These are phyloP conservation scores for Meliscaeva auricollis DNA, from an alignment of 2,888 invertebrate genomes.

Conservation along the genomic window DNA sequence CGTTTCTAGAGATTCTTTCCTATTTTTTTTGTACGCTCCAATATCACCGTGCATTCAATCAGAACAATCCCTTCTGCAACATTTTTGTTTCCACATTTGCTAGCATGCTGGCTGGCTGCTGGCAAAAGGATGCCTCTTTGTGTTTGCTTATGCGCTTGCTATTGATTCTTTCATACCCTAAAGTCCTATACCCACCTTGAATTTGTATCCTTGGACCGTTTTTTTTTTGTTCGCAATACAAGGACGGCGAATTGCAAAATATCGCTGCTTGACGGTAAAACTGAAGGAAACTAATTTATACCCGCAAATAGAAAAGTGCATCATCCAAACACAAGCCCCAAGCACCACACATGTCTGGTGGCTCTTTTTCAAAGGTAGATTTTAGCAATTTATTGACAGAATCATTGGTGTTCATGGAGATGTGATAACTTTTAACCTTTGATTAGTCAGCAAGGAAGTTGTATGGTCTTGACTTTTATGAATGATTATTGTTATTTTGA, in stretches of 20 bases:
- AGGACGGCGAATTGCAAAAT: conserved; percentile 56
- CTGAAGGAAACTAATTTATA: conserved; percentile 57
- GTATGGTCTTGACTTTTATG: conserved; percentile 10
- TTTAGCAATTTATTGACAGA: conserved; percentile 9
- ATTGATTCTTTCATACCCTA: conserved; percentile 20
- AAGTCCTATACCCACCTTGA: not conserved
- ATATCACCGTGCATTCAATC: conserved; percentile 50
- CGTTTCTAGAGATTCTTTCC: not conserved
- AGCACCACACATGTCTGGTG: not conserved
- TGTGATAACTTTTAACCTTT: not conserved
- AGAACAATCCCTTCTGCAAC: conserved; percentile 62
- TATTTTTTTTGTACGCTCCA: not conserved
- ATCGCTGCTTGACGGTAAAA: conserved; percentile 43
- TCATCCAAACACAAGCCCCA: not conserved
- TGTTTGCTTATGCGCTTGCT: conserved; percentile 10
- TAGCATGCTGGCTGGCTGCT: not conserved
- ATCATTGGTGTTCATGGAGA: not conserved
- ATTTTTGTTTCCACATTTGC: conserved; percentile 38
- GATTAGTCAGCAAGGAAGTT: not conserved
- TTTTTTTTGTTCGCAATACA: conserved; percentile 12
- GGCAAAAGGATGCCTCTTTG: conserved; percentile 9
- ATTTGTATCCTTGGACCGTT: conserved; percentile 41
- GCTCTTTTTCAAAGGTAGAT: not conserved
- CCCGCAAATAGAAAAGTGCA: conserved; percentile 54
- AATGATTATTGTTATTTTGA: too few species aligned